phyloP scores from a whole-genome alignment of 2,888 invertebrate species.

The Melipona bicolor region DNA sequence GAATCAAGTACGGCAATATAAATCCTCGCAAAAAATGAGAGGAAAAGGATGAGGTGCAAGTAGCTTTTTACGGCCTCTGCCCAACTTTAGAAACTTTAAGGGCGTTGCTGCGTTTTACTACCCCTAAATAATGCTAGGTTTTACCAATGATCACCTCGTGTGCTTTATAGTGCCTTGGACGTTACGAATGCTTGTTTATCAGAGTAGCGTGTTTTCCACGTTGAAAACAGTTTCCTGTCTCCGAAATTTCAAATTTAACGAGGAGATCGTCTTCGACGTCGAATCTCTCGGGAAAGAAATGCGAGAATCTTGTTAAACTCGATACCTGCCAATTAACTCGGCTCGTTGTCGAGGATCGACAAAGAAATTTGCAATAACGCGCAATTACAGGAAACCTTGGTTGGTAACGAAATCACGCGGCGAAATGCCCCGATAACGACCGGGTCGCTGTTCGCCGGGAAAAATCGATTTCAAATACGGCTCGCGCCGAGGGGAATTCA shows the following conservation, averaged over 20 bases:
- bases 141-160: too few relatives aligned
- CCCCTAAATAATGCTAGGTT: not conserved
- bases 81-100: not conserved
- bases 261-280: too few relatives aligned
- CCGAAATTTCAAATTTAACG: too few relatives aligned
- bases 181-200: too few relatives aligned
- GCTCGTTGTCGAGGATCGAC: not conserved
- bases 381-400: not conserved
- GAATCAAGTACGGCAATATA: not conserved
- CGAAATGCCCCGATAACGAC: not conserved
- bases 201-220: too few relatives aligned
- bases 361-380: not conserved
- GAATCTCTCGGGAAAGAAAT: too few relatives aligned
- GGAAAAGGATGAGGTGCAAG: not conserved
- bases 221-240: too few relatives aligned
- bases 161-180: too few relatives aligned
- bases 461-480: constrained; percentile 20
- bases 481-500: not conserved
- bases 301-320: too few relatives aligned
- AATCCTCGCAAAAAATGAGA: too few relatives aligned
- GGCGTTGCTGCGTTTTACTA: not conserved
- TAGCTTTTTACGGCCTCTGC: not conserved
- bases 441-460: not conserved
- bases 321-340: too few relatives aligned
- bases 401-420: not conserved